phyloP scores from a whole-genome alignment of 2,888 invertebrate species.

The Lochmaea crataegi region DNA sequence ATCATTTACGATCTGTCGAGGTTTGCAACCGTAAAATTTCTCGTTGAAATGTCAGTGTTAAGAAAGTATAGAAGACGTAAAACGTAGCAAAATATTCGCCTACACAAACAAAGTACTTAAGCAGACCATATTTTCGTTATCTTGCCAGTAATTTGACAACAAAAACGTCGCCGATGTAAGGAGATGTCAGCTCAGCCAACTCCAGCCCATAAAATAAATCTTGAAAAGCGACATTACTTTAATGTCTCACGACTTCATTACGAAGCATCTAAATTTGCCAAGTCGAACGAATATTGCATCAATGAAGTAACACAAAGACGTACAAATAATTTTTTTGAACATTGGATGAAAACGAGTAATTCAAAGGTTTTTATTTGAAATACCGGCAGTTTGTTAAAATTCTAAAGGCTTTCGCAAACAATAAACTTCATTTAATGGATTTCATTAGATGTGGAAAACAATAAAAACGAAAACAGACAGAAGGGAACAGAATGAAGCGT shows the following conservation, averaged over 20 bases:
- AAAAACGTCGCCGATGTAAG: constrained; percentile 18
- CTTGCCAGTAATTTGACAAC: constrained; percentile 34
- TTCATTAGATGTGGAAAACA: background rate
- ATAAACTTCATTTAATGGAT: background rate
- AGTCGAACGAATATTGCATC: constrained; percentile 26
- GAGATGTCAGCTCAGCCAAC: constrained; percentile 29
- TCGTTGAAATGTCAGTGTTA: constrained; percentile 19
- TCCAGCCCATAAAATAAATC: constrained; percentile 36
- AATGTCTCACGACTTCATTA: constrained; percentile 41
- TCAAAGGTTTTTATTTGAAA: background rate
- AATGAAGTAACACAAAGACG: constrained; percentile 18
- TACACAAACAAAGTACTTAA: constrained; percentile 30
- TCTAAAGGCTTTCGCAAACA: background rate
- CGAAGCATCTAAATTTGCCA: constrained; percentile 38
- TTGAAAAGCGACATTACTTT: constrained; percentile 33
- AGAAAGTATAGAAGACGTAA: constrained; percentile 15
- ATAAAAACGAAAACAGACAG: too few species aligned
- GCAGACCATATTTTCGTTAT: constrained; percentile 33
- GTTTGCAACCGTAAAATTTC: constrained; percentile 6
- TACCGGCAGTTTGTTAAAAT: background rate
- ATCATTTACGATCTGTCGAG: constrained; percentile 9
- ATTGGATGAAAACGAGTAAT: background rate
- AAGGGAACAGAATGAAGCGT: too few species aligned
- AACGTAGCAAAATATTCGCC: constrained; percentile 21
- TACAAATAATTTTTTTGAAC: background rate